Conservation (phyloP, 1,140 invertebrate genomes). For the Drosophila carrolli region DNA sequence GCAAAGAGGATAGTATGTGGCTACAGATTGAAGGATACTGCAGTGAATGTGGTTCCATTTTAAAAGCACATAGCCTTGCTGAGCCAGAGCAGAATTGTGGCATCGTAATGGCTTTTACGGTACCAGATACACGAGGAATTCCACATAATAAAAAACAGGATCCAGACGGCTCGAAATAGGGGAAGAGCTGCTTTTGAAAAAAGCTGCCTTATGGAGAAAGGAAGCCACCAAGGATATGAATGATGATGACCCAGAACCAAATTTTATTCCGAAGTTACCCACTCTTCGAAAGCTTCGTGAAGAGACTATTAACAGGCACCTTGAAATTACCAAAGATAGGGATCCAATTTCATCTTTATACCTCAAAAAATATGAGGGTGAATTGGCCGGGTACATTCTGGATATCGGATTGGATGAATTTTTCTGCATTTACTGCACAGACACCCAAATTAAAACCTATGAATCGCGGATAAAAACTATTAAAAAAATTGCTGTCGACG, state of each 20-base stretch:
- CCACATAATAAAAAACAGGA: slow-evolving; percentile 6
- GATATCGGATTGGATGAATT: slow-evolving; percentile 2
- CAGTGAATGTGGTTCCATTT: neutral
- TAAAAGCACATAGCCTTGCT: slow-evolving; percentile 1
- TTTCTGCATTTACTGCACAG: too few species aligned
- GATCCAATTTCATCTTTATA: slow-evolving; percentile 5
- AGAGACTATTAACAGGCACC: neutral
- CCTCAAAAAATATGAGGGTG: neutral
- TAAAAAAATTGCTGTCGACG: neutral
- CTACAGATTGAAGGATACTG: neutral
- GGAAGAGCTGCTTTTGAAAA: neutral
- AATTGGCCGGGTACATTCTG: slow-evolving; percentile 7
- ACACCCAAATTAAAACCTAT: neutral
- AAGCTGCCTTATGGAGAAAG: slow-evolving; percentile 6
- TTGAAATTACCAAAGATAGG: slow-evolving; percentile 2
- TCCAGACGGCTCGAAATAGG: slow-evolving; percentile 3
- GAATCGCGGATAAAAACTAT: neutral
- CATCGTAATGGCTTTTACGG: neutral
- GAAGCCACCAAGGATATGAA: neutral
- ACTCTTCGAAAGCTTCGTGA: slow-evolving; percentile 9
- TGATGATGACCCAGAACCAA: neutral
- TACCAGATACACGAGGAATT: slow-evolving; percentile 1
- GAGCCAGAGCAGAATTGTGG: neutral
- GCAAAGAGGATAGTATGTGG: neutral
- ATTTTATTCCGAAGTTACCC: neutral